These are phyloP conservation scores for Aegotheles bennettii DNA, from an alignment of 2,113 vertebrate genomes.

Conservation along the genomic window DNA sequence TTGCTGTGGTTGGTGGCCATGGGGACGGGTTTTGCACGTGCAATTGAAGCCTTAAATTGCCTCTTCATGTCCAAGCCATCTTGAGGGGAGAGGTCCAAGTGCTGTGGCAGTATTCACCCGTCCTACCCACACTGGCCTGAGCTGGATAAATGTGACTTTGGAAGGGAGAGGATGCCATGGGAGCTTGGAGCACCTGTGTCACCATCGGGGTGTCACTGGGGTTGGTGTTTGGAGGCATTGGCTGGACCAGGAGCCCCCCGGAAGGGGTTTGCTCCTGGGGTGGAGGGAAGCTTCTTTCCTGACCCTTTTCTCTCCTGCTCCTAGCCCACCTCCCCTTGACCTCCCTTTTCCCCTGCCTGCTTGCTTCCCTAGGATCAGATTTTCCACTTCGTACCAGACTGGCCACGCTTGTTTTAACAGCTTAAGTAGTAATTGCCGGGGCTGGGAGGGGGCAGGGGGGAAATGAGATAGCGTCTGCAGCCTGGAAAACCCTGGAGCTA, in stretches of 20 bases:
- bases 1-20: fast-evolving
- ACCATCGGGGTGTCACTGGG: fast-evolving
- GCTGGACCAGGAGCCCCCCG: neutral
- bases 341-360: conserved; percentile 19
- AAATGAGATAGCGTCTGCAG: conserved; percentile 53
- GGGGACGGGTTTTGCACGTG: neutral
- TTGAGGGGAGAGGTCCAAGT: fast-evolving
- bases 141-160: neutral
- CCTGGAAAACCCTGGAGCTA: conserved; percentile 12
- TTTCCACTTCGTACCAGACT: conserved; percentile 58
- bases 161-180: neutral
- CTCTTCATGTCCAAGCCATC: fast-evolving
- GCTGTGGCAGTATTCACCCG: too few species aligned
- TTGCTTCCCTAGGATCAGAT: conserved; percentile 38
- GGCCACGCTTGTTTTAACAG: conserved; percentile 65
- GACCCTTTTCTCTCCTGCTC: neutral
- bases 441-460: conserved; percentile 27
- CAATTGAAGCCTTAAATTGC: neutral
- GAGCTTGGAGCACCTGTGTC: fast-evolving
- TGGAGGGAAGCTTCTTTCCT: neutral
- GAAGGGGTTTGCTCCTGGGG: neutral
- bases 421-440: conserved; percentile 43
- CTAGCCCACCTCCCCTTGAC: conserved; percentile 37
- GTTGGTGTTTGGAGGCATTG: fast-evolving
- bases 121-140: neutral